Conservation (phyloP, 2,113 vertebrate genomes). For the pig (Sus scrofa) region DNA sequence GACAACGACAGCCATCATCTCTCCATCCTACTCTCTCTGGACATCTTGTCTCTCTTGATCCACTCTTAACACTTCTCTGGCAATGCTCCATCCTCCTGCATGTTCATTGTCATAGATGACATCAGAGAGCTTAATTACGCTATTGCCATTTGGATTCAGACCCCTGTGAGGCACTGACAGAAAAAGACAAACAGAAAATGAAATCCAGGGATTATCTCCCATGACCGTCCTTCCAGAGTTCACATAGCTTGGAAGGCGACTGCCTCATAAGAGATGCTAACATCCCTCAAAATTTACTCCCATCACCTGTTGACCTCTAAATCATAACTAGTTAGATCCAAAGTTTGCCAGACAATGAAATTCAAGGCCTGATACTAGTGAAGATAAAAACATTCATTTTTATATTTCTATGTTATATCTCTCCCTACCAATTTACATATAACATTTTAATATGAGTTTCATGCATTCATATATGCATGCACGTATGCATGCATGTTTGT, state of each 20-base stretch:
- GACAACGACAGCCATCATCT: too few species aligned
- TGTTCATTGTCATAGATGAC: too few species aligned
- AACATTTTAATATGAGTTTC: not conserved
- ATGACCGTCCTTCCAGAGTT: not conserved
- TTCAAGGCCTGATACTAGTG: not conserved
- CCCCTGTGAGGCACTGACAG: not conserved
- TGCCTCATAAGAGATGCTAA: not conserved
- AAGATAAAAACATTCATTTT: not conserved
- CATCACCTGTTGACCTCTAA: not conserved
- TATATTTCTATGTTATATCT: not conserved
- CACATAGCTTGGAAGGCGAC: not conserved
- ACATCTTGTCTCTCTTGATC: not conserved
- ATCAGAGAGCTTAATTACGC: not conserved
- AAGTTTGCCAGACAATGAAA: not conserved
- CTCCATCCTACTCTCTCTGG: too few species aligned
- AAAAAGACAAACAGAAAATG: not conserved
- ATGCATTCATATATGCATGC: not conserved
- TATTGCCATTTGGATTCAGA: not conserved
- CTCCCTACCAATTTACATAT: not conserved
- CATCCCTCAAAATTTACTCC: not conserved
- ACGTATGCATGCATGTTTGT: not conserved
- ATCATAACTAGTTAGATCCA: not conserved
- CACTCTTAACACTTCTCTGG: not conserved
- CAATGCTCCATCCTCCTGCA: rapidly evolving
- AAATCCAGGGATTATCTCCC: not conserved